Percentiles rank a stretch among this genome's conserved stretches.
These are phyloP conservation scores for Exocentrus adspersus DNA, from an alignment of 2,888 invertebrate genomes.

Conservation along the genomic window DNA sequence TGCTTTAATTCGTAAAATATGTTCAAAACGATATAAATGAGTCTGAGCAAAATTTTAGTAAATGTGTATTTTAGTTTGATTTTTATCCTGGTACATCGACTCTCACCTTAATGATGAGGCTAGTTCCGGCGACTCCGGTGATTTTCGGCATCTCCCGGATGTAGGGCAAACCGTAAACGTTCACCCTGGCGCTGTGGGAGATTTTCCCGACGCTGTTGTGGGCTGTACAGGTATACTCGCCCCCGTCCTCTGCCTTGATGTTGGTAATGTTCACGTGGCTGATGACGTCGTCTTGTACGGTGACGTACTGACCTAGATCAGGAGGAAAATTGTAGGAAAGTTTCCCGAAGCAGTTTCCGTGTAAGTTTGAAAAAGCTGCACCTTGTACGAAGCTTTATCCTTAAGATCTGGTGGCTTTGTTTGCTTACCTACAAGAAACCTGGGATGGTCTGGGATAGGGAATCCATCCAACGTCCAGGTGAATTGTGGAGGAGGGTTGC, in stretches of 20 bases:
- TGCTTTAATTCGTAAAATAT: no score
- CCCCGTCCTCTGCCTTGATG: constrained; percentile 89
- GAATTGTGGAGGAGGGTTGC: constrained; percentile 93
- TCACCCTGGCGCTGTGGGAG: constrained; percentile 84
- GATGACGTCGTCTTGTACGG: constrained; percentile 91
- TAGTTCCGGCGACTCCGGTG: constrained; percentile 85
- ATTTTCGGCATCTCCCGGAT: constrained; percentile 90
- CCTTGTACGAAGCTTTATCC: no score
- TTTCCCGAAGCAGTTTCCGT: no score
- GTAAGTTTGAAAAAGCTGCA: no score
- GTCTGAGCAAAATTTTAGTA: no score
- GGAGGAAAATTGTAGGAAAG: constrained; percentile 12
- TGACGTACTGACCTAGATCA: constrained; percentile 79
- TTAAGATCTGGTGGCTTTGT: no score
- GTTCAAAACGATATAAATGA: no score
- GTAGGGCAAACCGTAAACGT: constrained; percentile 87
- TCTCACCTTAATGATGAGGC: constrained; percentile 77
- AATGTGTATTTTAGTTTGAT: neutral
- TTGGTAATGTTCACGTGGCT: constrained; percentile 91
- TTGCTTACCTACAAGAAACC: constrained; percentile 81
- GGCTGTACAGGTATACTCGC: constrained; percentile 87
- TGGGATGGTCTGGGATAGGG: constrained; percentile 69
- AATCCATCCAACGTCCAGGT: constrained; percentile 91
- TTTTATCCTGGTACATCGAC: neutral
- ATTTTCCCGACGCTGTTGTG: constrained; percentile 84